A percentile compares a stretch with the other conserved stretches of the same genome.
phyloP scores from a whole-genome alignment of 2,797 vertebrate genomes.

The Glyptemys insculpta region DNA sequence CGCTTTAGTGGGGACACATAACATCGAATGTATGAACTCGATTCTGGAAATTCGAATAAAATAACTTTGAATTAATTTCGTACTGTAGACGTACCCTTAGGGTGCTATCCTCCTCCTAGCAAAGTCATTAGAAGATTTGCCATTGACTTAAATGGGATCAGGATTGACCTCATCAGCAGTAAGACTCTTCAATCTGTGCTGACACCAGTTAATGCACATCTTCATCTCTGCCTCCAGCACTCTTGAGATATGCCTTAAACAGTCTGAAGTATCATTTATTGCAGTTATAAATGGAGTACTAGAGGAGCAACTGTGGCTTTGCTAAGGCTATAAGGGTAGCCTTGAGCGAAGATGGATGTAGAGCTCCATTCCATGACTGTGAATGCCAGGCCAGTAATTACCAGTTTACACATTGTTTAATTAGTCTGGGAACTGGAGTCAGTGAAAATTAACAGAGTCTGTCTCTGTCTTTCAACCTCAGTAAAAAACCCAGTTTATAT shows the following conservation, averaged over 20 bases:
- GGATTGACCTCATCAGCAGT: background rate
- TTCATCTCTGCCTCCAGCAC: constrained; percentile 3
- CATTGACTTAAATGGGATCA: background rate
- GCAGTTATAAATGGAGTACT: background rate
- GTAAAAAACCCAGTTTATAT: background rate
- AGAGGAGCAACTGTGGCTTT: background rate
- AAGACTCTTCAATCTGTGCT: background rate
- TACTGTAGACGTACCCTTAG: too few relatives aligned
- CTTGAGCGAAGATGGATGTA: background rate
- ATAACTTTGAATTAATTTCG: too few relatives aligned
- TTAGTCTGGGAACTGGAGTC: constrained; percentile 8
- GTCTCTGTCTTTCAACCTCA: background rate
- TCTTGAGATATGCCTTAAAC: background rate
- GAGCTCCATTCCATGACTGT: background rate
- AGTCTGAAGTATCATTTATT: background rate
- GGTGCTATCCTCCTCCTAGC: background rate
- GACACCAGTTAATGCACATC: background rate
- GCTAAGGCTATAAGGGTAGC: background rate
- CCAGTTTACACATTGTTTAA: background rate
- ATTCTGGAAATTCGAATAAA: too few relatives aligned
- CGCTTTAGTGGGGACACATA: too few relatives aligned
- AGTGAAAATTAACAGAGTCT: background rate
- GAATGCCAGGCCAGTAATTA: constrained; percentile 4
- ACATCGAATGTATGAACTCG: too few relatives aligned
- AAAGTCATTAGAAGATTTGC: background rate